These are phyloP conservation scores for Perognathus longimembris DNA, from an alignment of 2,113 vertebrate species.

Conservation along the genomic window DNA sequence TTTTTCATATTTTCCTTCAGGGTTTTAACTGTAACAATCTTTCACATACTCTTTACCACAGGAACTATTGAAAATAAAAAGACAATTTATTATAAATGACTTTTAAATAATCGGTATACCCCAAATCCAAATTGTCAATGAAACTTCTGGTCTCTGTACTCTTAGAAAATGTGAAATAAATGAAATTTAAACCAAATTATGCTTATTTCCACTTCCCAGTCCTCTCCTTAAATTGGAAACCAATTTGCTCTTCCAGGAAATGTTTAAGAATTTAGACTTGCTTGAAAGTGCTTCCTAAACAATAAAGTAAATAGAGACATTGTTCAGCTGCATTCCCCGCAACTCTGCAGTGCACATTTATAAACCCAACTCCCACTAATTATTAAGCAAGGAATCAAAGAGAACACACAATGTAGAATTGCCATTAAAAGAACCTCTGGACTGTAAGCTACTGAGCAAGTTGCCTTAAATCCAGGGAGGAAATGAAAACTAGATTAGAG, in stretches of 20 bases:
- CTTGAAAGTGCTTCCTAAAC: background rate
- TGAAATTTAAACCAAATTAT: background rate
- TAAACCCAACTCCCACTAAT: background rate
- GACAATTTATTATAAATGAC: background rate
- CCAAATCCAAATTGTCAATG: background rate
- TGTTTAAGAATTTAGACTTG: background rate
- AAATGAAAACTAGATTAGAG: background rate
- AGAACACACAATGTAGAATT: background rate
- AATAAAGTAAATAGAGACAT: background rate
- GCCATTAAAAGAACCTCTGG: background rate
- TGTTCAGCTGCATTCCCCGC: background rate
- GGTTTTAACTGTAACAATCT: background rate
- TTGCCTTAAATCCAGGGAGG: background rate
- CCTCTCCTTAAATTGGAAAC: background rate
- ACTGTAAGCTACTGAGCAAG: background rate
- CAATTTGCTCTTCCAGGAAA: background rate
- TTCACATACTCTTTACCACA: background rate
- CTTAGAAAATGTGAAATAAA: background rate
- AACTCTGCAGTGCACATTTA: background rate
- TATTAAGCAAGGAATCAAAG: background rate
- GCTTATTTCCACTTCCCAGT: fast-evolving
- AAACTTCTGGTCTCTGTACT: background rate
- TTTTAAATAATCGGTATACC: background rate
- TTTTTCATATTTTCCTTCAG: background rate
- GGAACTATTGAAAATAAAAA: background rate